Percentiles rank a stretch among this genome's conserved stretches.
These are phyloP conservation scores for Philopedon plagiatum DNA, from an alignment of 2,888 invertebrate genomes.

Conservation along the genomic window DNA sequence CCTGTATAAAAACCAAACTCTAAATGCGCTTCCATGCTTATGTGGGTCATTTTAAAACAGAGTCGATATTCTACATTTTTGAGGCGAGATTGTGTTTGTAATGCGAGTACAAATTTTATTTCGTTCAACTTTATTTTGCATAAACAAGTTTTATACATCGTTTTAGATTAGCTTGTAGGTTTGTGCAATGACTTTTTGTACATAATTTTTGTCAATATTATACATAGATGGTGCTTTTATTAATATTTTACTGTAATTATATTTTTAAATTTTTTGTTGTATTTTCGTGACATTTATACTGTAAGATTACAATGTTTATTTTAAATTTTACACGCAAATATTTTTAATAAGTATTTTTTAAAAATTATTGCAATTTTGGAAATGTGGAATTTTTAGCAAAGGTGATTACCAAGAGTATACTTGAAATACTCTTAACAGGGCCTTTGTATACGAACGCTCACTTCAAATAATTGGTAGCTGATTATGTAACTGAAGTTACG, in stretches of 20 bases:
- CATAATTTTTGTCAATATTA: slow-evolving; percentile 39
- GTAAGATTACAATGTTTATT: slow-evolving; percentile 1
- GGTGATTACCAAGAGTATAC: background rate
- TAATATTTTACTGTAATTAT: slow-evolving; percentile 12
- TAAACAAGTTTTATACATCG: slow-evolving; percentile 24
- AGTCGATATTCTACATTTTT: no score
- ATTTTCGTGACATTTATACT: slow-evolving; percentile 23
- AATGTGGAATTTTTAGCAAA: background rate
- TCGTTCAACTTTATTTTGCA: slow-evolving; percentile 15
- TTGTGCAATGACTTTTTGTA: slow-evolving; percentile 44
- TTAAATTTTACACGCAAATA: background rate
- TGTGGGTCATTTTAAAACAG: no score
- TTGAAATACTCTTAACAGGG: background rate
- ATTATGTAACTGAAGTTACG: background rate
- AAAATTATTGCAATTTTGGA: background rate
- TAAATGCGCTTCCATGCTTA: no score
- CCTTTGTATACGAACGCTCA: background rate
- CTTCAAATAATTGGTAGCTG: background rate
- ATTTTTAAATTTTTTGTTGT: slow-evolving; percentile 4
- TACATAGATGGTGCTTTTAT: slow-evolving; percentile 38
- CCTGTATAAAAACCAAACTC: no score
- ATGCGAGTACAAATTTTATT: slow-evolving; percentile 39
- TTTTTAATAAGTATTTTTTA: background rate
- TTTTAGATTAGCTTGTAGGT: slow-evolving; percentile 25
- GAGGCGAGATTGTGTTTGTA: slow-evolving; percentile 28